A percentile compares a stretch with the other conserved stretches of the same genome.
Conservation (phyloP, 2,888 invertebrate genomes). For the Lasius platythorax region DNA sequence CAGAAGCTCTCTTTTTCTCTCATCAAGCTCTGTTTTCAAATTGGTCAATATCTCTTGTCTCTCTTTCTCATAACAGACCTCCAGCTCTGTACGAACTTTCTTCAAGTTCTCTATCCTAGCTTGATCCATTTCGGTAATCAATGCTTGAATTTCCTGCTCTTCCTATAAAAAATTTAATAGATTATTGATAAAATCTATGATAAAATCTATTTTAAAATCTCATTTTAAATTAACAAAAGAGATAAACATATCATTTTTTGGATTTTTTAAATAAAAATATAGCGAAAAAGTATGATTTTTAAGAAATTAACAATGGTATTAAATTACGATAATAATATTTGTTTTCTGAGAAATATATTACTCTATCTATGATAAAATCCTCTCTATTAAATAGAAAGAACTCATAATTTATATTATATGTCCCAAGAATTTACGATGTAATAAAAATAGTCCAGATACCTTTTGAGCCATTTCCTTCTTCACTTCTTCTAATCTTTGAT, state of each 20-base stretch:
- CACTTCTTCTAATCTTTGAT: constrained; percentile 85
- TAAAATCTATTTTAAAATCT: neutral
- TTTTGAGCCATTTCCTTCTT: constrained; percentile 86
- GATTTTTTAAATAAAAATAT: neutral
- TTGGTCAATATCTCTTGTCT: constrained; percentile 85
- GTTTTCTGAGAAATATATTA: neutral
- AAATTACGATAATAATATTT: neutral
- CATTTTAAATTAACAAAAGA: neutral
- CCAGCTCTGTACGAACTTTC: constrained; percentile 81
- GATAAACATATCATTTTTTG: neutral
- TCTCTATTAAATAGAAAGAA: neutral
- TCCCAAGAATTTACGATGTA: neutral
- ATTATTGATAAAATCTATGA: neutral
- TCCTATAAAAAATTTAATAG: constrained; percentile 66
- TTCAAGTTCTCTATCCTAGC: constrained; percentile 79
- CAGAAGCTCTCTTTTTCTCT: constrained; percentile 85
- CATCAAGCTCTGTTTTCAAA: constrained; percentile 86
- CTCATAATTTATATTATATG: neutral
- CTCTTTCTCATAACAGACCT: constrained; percentile 84
- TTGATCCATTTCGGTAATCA: constrained; percentile 81
- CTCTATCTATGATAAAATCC: neutral
- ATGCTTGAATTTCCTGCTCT: constrained; percentile 79
- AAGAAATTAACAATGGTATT: neutral
- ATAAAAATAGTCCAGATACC: constrained; percentile 67
- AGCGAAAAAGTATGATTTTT: neutral